phyloP scores from a whole-genome alignment of 2,113 vertebrate genomes.

The Lasiurus cinereus region DNA sequence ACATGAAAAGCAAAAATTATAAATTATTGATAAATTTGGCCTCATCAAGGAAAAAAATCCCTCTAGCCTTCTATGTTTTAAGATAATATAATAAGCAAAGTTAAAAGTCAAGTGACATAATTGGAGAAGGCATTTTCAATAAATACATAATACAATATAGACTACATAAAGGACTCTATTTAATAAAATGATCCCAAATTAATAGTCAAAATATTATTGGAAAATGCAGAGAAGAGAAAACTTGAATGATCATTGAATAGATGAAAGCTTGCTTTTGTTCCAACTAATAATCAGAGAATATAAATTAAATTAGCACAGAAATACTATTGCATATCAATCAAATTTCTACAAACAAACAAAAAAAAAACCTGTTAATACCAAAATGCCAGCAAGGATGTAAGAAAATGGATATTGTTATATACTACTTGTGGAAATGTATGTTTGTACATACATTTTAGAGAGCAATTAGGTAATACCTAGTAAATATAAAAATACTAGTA shows the following conservation, averaged over 20 bases:
- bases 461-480: constrained; percentile 14
- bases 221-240: constrained; percentile 42
- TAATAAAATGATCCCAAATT: constrained; percentile 20
- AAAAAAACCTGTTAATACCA: constrained; percentile 51
- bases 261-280: constrained; percentile 28
- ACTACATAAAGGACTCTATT: background rate
- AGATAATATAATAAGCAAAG: constrained; percentile 32
- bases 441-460: constrained; percentile 50
- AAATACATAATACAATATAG: constrained; percentile 15
- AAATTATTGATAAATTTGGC: background rate
- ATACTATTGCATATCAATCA: constrained; percentile 25
- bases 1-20: background rate
- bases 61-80: background rate
- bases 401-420: constrained; percentile 25
- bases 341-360: constrained; percentile 63
- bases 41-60: background rate
- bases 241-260: background rate
- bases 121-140: background rate
- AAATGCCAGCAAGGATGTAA: constrained; percentile 26
- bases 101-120: background rate
- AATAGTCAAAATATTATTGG: constrained; percentile 20
- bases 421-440: background rate
- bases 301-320: constrained; percentile 55
- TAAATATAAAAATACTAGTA: constrained; percentile 48
- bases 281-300: constrained; percentile 46